Conservation (phyloP, 2,113 vertebrate species). For the Chloroceryle aenea region DNA sequence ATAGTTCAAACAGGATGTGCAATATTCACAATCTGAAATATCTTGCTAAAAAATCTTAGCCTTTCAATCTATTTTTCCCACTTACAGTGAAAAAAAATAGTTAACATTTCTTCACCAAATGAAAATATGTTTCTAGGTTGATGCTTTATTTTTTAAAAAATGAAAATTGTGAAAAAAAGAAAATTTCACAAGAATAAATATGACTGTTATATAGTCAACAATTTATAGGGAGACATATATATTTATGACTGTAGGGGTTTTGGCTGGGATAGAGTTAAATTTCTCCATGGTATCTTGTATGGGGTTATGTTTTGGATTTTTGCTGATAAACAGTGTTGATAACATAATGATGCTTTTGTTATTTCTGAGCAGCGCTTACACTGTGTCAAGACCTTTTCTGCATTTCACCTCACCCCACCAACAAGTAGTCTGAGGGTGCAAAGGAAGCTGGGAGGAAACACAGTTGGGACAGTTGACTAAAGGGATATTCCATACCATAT, state of each 20-base stretch:
- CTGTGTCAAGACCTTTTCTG: background rate
- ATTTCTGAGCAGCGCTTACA: background rate
- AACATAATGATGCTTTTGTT: background rate
- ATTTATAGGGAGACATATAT: background rate
- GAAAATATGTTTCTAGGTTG: background rate
- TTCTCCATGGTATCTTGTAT: background rate
- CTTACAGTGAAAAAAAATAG: background rate
- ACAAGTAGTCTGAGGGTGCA: fast-evolving
- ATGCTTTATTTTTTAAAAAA: background rate
- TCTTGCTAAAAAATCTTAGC: background rate
- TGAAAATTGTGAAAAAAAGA: background rate
- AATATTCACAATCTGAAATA: background rate
- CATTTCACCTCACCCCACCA: background rate
- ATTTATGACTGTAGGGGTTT: background rate
- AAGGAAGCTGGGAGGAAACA: background rate
- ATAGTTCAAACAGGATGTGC: background rate
- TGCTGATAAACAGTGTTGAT: background rate
- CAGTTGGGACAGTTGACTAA: background rate
- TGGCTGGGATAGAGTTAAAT: background rate
- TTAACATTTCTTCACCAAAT: background rate
- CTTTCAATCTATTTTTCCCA: background rate
- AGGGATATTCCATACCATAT: background rate
- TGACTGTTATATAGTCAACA: background rate
- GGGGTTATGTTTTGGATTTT: background rate
- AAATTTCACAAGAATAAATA: background rate